These are phyloP conservation scores for Spheniscus humboldti DNA, from an alignment of 2,797 vertebrate species.

Conservation along the genomic window DNA sequence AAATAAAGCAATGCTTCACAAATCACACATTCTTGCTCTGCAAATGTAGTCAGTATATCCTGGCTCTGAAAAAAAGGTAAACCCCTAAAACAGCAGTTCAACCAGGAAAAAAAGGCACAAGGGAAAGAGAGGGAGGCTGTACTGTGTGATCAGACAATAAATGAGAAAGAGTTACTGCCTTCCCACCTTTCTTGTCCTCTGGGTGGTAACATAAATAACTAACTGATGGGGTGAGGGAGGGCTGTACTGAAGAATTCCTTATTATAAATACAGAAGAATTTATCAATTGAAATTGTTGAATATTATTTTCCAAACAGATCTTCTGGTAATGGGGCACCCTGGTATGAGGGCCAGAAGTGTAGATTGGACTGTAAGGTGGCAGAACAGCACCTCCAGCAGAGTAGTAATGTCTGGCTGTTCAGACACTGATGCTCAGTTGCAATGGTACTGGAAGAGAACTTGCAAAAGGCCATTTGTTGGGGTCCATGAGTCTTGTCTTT, in stretches of 20 bases:
- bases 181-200: neutral
- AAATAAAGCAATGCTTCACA: neutral
- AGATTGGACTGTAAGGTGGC: neutral
- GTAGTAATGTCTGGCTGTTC: neutral
- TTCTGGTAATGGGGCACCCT: neutral
- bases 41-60: neutral
- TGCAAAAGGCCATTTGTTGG: neutral
- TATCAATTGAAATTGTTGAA: neutral
- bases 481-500: neutral
- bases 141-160: neutral
- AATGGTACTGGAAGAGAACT: neutral
- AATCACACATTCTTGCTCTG: neutral
- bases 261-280: neutral
- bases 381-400: neutral
- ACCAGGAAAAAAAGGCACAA: neutral
- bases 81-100: neutral
- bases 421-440: neutral
- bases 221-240: neutral
- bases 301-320: neutral
- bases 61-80: neutral
- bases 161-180: neutral
- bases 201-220: neutral
- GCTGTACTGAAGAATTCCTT: neutral
- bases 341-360: neutral
- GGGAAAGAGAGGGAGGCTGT: neutral